Evolutionary conservation across 2,888 invertebrate genomes (phyloP).

Genomic region (Linyphia triangularis): DNA sequence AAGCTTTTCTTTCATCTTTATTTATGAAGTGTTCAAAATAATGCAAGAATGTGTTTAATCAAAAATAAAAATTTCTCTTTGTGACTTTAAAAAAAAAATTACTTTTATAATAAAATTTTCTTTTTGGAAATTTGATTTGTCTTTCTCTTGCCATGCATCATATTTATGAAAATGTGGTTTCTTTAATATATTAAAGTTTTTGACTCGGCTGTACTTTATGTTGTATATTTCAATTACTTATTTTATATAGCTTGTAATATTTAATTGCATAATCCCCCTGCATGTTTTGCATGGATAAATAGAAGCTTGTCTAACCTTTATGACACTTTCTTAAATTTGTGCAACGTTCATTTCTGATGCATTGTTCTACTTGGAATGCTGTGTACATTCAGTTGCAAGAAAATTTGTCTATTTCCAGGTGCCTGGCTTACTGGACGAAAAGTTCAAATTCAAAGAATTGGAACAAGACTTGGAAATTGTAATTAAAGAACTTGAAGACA

Average conservation of each 20-base stretch:
- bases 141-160: no score
- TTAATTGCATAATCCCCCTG: background rate
- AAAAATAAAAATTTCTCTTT: no score
- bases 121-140: background rate
- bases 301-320: background rate
- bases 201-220: background rate
- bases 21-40: no score
- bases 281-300: constrained; percentile 29
- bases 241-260: background rate
- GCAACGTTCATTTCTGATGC: no score
- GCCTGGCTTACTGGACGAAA: constrained; percentile 70
- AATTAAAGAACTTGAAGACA: constrained; percentile 62
- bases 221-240: background rate
- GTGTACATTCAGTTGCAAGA: background rate
- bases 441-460: constrained; percentile 79
- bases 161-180: constrained; percentile 61
- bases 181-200: constrained; percentile 10
- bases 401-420: constrained; percentile 54
- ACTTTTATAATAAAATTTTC: background rate
- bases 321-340: background rate
- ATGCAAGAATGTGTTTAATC: no score
- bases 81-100: background rate
- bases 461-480: constrained; percentile 48
- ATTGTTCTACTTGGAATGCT: no score
- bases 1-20: no score